Conservation (phyloP, 2,888 invertebrate species). For the Drosophila maculinotata region DNA sequence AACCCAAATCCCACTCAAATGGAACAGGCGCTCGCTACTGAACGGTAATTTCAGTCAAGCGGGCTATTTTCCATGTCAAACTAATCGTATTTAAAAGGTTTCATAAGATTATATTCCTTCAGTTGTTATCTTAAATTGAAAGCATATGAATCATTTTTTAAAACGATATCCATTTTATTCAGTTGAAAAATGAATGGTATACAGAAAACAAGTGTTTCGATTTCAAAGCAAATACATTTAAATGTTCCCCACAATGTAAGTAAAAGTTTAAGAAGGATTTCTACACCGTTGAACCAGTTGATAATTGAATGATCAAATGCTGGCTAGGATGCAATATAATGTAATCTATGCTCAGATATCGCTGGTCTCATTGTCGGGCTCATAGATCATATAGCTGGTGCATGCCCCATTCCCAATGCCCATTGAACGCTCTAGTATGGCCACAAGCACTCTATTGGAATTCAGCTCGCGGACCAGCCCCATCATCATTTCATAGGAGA, state of each 20-base stretch:
- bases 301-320: slow-evolving; percentile 7
- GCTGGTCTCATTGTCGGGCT: slow-evolving; percentile 1
- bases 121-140: slow-evolving; percentile 8
- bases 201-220: too few species aligned
- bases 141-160: neutral
- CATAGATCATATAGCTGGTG: slow-evolving; percentile 45
- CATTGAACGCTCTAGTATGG: slow-evolving; percentile 23
- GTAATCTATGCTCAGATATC: slow-evolving; percentile 4
- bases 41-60: neutral
- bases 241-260: slow-evolving; percentile 1
- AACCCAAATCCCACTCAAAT: slow-evolving; percentile 28
- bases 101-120: slow-evolving; percentile 13
- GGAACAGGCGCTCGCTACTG: slow-evolving; percentile 33
- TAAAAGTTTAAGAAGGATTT: neutral
- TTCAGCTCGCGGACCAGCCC: slow-evolving; percentile 45
- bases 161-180: too few species aligned
- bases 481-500: slow-evolving; percentile 53
- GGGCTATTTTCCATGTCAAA: slow-evolving; percentile 20
- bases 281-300: too few species aligned
- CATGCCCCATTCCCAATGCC: neutral
- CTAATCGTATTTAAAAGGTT: slow-evolving; percentile 14
- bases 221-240: neutral
- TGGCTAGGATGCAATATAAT: neutral
- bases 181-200: too few species aligned
- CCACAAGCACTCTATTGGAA: slow-evolving; percentile 30